phyloP scores from a whole-genome alignment of 2,797 vertebrate genomes.

The Hemibagrus guttatus region DNA sequence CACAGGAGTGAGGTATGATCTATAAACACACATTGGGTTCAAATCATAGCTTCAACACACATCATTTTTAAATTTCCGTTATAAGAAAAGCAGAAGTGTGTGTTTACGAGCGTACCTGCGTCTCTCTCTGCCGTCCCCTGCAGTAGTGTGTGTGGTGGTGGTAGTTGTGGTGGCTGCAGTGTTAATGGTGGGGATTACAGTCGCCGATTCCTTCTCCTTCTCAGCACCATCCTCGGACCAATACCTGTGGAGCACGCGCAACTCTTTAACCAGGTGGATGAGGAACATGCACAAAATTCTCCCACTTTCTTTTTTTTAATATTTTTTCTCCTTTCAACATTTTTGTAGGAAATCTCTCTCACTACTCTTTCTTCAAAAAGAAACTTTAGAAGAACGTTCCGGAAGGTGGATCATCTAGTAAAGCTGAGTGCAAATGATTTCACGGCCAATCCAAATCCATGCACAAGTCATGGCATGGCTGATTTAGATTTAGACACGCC shows the following conservation, averaged over 20 bases:
- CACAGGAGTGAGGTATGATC: conserved; percentile 98
- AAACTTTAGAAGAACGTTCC: background rate
- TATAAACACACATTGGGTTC: conserved; percentile 54
- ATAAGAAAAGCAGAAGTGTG: background rate
- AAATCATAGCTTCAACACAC: background rate
- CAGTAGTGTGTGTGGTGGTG: conserved; percentile 83
- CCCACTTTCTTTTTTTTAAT: too few relatives aligned
- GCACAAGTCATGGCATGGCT: background rate
- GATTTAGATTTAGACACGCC: background rate
- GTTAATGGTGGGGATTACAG: conserved; percentile 94
- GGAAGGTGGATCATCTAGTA: background rate
- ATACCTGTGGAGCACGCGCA: conserved; percentile 75
- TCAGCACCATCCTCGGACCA: conserved; percentile 96
- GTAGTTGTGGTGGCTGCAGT: conserved; percentile 88
- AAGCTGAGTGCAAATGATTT: background rate
- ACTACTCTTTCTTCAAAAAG: background rate
- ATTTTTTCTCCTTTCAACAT: too few relatives aligned
- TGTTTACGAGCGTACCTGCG: conserved; percentile 80
- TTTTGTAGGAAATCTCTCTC: too few relatives aligned
- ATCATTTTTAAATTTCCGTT: background rate
- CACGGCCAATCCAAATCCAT: background rate
- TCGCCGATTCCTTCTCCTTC: conserved; percentile 89
- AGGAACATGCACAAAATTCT: too few relatives aligned
- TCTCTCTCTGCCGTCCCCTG: conserved; percentile 89
- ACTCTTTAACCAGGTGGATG: background rate